Base-by-base conservation (phyloP, 2,113 vertebrate species). In the Caranx melampygus region DNA sequence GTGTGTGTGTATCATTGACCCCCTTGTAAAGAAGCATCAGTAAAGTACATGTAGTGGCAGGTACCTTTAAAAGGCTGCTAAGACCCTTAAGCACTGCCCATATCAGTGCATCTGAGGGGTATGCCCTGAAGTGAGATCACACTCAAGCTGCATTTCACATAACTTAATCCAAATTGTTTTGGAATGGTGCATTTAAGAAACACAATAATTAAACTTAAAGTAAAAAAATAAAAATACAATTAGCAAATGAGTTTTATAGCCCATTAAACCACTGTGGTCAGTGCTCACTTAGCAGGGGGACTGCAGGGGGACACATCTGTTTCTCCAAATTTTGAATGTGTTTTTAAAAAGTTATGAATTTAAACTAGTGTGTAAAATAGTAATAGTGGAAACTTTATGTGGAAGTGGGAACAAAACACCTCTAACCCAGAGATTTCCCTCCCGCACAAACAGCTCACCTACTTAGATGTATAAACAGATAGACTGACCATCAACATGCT, bases 401-500 rank as follows among this genome's bases (percentile, higher is more conserved):
- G 42, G 49, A 49, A 78, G 72, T 26, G 1, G 44, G n/a, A 57
- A 59, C 68, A 70, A 73, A 86, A 82, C 82, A 82, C 52, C 42
- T 45, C 55, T 75, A 68, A 78, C 75, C 62, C 13, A 20, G 18
- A 60, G 45, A 51, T 81, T 83, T 34, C 3, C 69, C 73, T 73
- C 52, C 21, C 79, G 71, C 83, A 82, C 72, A 78, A 85, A 80
- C 58, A 77, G 45, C 49, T 78, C 84, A 77, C 44, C 77, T 64
- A 73, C 74, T 76, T 58, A 82, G 84, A 83, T 91, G 80, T 79
- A 73, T 78, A 31, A 60, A 20, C 75, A 88, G 82, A 90, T 78
- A 87, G 78, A 54, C 72, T 92, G 89, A 90, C 92, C 88, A 87
- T 78, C 62, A 88, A 85, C 33, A 9, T 69, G 66, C 70, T 74